These are phyloP conservation scores for Balaenoptera acutorostrata DNA, from an alignment of 2,113 vertebrate species.

Conservation along the genomic window DNA sequence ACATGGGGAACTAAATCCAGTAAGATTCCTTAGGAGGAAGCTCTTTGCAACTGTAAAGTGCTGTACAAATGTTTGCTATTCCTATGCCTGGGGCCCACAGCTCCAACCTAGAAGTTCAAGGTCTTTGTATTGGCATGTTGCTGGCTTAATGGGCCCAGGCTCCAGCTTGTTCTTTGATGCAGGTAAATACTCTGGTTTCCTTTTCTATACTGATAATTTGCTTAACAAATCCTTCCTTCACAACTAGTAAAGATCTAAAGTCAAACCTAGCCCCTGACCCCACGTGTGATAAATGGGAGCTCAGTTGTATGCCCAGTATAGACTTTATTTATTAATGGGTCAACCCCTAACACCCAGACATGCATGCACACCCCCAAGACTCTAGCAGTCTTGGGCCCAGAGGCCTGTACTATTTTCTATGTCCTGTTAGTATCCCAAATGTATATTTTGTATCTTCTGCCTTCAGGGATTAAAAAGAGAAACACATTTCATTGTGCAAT, in stretches of 20 bases:
- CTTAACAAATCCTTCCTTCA: not conserved
- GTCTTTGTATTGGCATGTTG: not conserved
- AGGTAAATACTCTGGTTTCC: not conserved
- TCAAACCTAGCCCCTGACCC: not conserved
- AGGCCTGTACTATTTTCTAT: not conserved
- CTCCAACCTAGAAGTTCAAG: not conserved
- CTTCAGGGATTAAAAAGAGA: constrained; percentile 36
- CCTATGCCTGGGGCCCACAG: not conserved
- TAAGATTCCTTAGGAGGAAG: not conserved
- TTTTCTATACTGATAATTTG: not conserved
- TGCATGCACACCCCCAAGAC: fast-evolving
- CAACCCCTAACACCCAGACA: not conserved
- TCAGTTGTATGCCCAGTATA: not conserved
- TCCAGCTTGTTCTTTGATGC: not conserved
- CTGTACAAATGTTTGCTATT: not conserved
- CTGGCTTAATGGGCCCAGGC: no score
- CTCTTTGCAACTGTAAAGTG: not conserved
- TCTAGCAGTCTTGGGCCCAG: not conserved
- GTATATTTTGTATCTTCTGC: not conserved
- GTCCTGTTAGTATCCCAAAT: not conserved
- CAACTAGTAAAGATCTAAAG: not conserved
- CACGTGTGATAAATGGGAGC: not conserved
- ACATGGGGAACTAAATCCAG: not conserved
- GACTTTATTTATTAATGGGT: not conserved
- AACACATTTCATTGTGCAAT: constrained; percentile 14